Evolutionary conservation across 2,797 vertebrate genomes (phyloP).

Genomic region (Siniperca obscura): DNA sequence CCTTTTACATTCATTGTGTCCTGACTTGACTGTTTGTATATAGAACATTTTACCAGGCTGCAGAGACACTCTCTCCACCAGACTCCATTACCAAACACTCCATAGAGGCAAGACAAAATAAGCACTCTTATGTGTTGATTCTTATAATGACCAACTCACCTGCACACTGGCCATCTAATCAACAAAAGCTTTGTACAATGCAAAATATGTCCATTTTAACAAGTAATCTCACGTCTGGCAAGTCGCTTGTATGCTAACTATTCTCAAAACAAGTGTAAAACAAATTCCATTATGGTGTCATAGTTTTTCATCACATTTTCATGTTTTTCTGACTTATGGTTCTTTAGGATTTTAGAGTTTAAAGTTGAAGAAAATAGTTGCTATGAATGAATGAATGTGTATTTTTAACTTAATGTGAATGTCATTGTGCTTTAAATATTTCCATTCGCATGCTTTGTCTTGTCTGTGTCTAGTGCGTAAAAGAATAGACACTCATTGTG

Average conservation of each 20-base stretch:
- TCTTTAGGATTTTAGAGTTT: background rate
- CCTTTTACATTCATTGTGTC: conserved; percentile 41
- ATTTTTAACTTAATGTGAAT: conserved; percentile 2
- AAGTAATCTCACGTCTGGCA: conserved; percentile 17
- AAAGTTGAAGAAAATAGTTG: background rate
- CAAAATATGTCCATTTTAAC: conserved; percentile 39
- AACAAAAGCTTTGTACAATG: background rate
- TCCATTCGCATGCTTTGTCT: conserved; percentile 51
- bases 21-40: conserved; percentile 71
- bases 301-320: conserved; percentile 10
- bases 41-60: conserved; percentile 76
- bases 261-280: background rate
- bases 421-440: conserved; percentile 26
- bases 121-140: conserved; percentile 31
- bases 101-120: conserved; percentile 77
- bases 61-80: conserved; percentile 67
- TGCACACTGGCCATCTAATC: conserved; percentile 39
- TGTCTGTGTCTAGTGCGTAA: conserved; percentile 18
- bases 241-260: conserved; percentile 12
- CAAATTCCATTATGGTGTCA: background rate
- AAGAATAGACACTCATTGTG: conserved; percentile 30
- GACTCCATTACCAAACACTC: conserved; percentile 72
- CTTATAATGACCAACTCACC: conserved; percentile 28
- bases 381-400: conserved; percentile 8
- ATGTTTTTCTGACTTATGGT: background rate